Evolutionary conservation across 2,797 vertebrate species (phyloP), one percentile per base, ranked within the genome.

Genomic region (Rachycentron canadum): DNA sequence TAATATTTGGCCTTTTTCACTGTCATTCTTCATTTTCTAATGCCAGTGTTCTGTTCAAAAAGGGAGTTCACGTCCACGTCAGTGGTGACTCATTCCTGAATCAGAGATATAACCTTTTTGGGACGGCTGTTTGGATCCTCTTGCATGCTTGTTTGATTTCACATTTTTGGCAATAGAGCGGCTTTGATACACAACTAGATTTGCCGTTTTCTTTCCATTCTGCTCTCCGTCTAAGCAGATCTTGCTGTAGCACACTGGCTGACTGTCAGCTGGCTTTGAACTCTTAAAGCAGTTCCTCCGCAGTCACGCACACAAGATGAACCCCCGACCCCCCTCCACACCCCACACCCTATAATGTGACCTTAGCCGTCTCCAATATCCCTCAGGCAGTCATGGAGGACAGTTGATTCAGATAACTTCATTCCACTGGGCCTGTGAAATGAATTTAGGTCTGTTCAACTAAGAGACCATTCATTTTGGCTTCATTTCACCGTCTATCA

Each of bases 381-480:
- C 90, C 88, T 87, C 86, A 53, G 89, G 86, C 89, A 87, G 87
- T 80, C 82, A 68, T 69, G 79, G 89, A 89, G 88, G 90, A 91
- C 90, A 88, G 82, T 88, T 86, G 87, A 91, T 94, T 94, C 91
- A 87, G 90, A 94, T 91, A 91, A 91, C 90, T 92, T 83, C 68
- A 89, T 93, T 92, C 74, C 74, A 74, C 78, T 76, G 74, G 84
- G 83, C 83, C 80, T 78, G 79, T 83, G 84, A 92, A 94, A 94
- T 91, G 82, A 92, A 91, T 94, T 90, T 87, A 87, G 85, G 76
- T 80, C 83, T 93, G 90, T 92, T 89, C 87, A 79, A 84, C 87
- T 88, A 90, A 91, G 76, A 63, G 70, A 67, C 86, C 79, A 70
- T 92, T 92, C 84, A 92, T 92, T 92, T 89, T 76, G 79, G 73